Evolutionary conservation across 2,888 invertebrate species (phyloP).

Genomic region (Apamea epomidion): DNA sequence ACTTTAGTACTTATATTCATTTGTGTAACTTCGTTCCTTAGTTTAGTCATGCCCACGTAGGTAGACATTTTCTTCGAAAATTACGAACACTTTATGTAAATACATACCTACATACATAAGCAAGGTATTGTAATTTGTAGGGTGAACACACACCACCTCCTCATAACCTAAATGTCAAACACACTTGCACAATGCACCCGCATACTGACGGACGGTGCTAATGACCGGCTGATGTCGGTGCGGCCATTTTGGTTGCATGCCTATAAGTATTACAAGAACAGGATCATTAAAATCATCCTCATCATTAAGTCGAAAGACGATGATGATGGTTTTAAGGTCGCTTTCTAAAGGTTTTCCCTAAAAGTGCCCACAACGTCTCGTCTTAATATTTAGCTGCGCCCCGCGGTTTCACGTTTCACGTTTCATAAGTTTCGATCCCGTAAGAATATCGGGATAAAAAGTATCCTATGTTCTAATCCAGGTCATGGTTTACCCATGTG

Average conservation of each 20-base stretch:
- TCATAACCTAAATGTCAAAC: slow-evolving; percentile 15
- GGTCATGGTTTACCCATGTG: too few relatives aligned
- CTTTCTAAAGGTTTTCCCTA: neutral
- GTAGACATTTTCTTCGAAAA: neutral
- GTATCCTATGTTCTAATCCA: too few relatives aligned
- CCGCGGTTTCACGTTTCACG: too few relatives aligned
- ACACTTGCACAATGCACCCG: slow-evolving; percentile 18
- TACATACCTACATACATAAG: too few relatives aligned
- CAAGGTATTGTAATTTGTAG: neutral
- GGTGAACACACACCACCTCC: neutral
- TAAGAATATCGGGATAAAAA: too few relatives aligned
- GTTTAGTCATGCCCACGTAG: neutral
- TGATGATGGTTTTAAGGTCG: neutral
- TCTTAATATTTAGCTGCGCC: too few relatives aligned
- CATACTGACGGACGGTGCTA: slow-evolving; percentile 33
- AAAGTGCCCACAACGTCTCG: too few relatives aligned
- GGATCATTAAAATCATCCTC: neutral
- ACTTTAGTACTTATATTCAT: too few relatives aligned
- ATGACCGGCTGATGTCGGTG: slow-evolving; percentile 16
- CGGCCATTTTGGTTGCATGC: slow-evolving; percentile 8
- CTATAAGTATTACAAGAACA: too few relatives aligned
- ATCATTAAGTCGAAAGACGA: neutral
- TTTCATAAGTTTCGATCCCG: too few relatives aligned
- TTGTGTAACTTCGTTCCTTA: neutral
- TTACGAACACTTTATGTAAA: neutral